phyloP scores from a whole-genome alignment of 2,797 vertebrate species.

The Notolepis coatsorum region DNA sequence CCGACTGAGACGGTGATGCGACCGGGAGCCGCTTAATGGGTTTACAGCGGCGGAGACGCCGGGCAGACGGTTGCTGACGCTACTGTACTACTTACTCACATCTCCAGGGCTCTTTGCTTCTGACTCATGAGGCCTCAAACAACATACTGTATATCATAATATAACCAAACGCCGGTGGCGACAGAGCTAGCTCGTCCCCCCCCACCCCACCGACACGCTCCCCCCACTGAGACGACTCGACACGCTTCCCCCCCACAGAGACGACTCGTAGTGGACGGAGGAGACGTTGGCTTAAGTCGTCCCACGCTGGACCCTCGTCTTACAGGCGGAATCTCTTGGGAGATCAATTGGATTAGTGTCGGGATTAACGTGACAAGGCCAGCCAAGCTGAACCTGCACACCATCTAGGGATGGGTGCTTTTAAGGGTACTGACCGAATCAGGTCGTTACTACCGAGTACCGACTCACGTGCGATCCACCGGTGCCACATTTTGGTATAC shows the following conservation, averaged over 20 bases:
- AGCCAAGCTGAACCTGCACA: no score
- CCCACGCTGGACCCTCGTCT: constrained; percentile 56
- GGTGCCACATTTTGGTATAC: no score
- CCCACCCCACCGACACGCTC: no score
- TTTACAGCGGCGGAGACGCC: constrained; percentile 43
- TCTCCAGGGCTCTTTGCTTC: constrained; percentile 67
- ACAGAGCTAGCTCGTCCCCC: constrained; percentile 4
- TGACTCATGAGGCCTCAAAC: constrained; percentile 64
- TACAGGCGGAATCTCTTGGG: constrained; percentile 76
- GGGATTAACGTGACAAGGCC: constrained; percentile 77
- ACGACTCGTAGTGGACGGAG: no score
- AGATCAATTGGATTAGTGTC: constrained; percentile 79
- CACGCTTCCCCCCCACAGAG: no score
- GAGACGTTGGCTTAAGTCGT: constrained; percentile 57
- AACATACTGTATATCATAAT: constrained; percentile 60
- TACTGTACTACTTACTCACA: constrained; percentile 79
- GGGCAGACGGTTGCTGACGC: constrained; percentile 27
- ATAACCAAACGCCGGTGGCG: constrained; percentile 42
- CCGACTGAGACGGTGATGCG: constrained; percentile 29
- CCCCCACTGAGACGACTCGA: no score
- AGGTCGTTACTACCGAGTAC: no score
- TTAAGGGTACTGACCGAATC: no score
- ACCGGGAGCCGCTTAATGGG: constrained; percentile 41
- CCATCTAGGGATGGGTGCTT: no score
- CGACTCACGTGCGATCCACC: no score